These are phyloP conservation scores for Caiman crocodilus DNA, from an alignment of 2,797 vertebrate species.

Conservation along the genomic window DNA sequence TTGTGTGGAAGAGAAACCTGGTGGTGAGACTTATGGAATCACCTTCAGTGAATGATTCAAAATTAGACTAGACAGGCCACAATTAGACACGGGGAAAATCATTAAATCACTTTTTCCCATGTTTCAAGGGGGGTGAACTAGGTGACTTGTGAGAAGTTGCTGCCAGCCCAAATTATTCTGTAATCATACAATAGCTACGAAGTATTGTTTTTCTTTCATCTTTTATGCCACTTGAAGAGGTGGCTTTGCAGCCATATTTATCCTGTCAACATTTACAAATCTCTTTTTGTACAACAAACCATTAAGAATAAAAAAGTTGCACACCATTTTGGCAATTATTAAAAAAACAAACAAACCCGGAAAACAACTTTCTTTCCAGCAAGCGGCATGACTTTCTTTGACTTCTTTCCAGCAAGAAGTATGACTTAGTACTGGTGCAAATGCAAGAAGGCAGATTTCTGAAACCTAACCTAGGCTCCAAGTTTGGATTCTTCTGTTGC, in stretches of 20 bases:
- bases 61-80: neutral
- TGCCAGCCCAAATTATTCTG: neutral
- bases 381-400: too few species aligned
- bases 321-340: neutral
- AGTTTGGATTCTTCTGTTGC: neutral
- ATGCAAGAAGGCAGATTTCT: neutral
- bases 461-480: neutral
- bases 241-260: neutral
- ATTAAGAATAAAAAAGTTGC: neutral
- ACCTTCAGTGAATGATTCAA: neutral
- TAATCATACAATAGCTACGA: neutral
- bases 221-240: neutral
- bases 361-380: neutral
- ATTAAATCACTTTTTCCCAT: neutral
- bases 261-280: neutral
- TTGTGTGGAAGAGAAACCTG: neutral
- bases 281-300: neutral
- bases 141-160: neutral
- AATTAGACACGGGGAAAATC: neutral
- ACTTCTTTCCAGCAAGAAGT: neutral
- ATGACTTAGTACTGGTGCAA: neutral
- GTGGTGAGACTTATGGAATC: neutral
- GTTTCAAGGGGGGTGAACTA: fast-evolving
- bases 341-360: neutral
- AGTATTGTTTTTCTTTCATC: neutral